Conservation (phyloP, 2,888 invertebrate species). For the Dysmachus trigonus region DNA sequence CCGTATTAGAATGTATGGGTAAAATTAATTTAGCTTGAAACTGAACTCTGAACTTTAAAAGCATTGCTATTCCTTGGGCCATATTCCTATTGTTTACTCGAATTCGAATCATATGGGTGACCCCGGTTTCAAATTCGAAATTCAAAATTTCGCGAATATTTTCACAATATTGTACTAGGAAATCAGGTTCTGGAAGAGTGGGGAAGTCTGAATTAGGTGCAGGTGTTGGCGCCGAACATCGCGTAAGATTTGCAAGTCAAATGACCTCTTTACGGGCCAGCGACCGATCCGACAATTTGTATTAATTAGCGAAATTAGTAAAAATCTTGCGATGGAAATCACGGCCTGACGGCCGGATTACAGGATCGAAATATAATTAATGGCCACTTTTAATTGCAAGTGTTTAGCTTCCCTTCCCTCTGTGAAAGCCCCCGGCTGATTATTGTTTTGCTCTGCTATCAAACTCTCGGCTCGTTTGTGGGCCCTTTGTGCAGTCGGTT, state of each 20-base stretch:
- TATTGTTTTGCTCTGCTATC: constrained; percentile 1
- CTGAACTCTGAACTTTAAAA: too few species aligned
- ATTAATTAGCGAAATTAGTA: constrained; percentile 23
- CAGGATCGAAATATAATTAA: constrained; percentile 30
- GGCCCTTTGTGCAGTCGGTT: neutral
- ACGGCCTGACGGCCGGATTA: neutral
- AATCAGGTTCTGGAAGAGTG: neutral
- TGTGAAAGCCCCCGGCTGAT: neutral
- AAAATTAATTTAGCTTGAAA: too few species aligned
- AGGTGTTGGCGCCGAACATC: neutral
- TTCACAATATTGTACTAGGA: too few species aligned
- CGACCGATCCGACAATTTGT: neutral
- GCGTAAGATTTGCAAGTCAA: neutral
- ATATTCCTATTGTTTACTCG: too few species aligned
- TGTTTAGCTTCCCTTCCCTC: constrained; percentile 45
- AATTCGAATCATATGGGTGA: too few species aligned
- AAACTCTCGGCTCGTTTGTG: neutral
- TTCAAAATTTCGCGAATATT: too few species aligned
- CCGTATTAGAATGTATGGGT: too few species aligned
- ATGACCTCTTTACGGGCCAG: neutral
- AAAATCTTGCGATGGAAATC: constrained; percentile 14
- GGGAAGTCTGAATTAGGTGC: neutral
- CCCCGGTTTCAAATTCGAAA: too few species aligned
- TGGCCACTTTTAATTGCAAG: constrained; percentile 46
- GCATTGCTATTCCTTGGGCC: too few species aligned